A percentile compares a stretch with the other conserved stretches of the same genome.
These are phyloP conservation scores for human (Homo sapiens) DNA, from an alignment of 2,113 vertebrate genomes.

Conservation along the genomic window DNA sequence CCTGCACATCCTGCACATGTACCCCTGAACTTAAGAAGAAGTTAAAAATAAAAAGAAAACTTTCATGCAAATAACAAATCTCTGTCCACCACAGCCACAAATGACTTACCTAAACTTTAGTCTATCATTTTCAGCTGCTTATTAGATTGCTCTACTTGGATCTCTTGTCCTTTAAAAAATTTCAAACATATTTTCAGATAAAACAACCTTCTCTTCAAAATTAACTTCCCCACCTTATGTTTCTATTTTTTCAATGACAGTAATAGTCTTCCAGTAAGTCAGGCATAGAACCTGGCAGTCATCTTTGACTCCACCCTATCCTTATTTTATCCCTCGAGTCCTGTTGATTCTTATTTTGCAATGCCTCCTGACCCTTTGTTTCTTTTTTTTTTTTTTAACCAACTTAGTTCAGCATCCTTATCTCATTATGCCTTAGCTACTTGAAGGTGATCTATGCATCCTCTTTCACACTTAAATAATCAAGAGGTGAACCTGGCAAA, in stretches of 20 bases:
- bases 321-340: constrained; percentile 13
- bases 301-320: neutral
- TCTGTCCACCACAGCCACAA: constrained; percentile 6
- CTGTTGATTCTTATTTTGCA: constrained; percentile 29
- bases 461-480: neutral
- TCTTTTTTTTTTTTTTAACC: neutral
- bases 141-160: neutral
- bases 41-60: neutral
- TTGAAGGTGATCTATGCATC: neutral
- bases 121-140: constrained; percentile 25
- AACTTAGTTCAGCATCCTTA: constrained; percentile 22
- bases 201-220: neutral
- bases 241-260: neutral
- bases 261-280: neutral
- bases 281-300: neutral
- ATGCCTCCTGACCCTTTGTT: neutral
- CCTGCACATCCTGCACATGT: too few relatives aligned
- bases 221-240: neutral
- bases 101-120: neutral
- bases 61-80: neutral
- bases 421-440: neutral
- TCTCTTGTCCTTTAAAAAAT: neutral
- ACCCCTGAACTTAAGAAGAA: too few relatives aligned
- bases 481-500: neutral
- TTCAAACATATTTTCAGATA: neutral